Percentiles rank a stretch among this genome's conserved stretches.
Conservation (phyloP, 2,113 vertebrate species). For the Varanus salvator region DNA sequence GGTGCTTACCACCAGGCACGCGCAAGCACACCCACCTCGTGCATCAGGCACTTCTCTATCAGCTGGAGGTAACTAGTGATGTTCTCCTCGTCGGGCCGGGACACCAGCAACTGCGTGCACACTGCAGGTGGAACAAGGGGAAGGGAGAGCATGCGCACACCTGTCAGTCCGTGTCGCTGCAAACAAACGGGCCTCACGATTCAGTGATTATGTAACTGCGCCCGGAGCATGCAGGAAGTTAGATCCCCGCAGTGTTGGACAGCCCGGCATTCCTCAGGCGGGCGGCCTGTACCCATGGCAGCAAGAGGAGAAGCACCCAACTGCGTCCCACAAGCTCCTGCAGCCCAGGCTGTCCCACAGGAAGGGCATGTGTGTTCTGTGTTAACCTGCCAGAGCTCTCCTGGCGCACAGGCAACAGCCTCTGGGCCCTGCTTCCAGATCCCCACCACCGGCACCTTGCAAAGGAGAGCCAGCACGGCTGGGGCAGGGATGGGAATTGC, state of each 20-base stretch:
- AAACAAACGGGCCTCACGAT: no score
- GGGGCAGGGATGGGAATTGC: no score
- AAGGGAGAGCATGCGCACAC: neutral
- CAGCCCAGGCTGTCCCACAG: neutral
- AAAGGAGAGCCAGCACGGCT: no score
- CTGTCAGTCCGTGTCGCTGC: no score
- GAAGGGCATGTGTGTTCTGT: neutral
- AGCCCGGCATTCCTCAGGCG: neutral
- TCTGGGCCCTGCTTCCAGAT: no score
- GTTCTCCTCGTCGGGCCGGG: slow-evolving; percentile 94
- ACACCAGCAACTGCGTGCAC: slow-evolving; percentile 93
- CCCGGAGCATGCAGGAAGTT: neutral
- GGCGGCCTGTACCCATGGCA: neutral
- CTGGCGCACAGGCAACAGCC: no score
- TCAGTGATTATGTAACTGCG: neutral
- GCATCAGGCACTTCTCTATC: slow-evolving; percentile 92
- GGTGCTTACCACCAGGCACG: accelerated
- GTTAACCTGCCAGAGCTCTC: no score
- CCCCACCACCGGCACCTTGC: no score
- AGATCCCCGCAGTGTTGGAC: neutral
- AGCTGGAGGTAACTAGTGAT: slow-evolving; percentile 96
- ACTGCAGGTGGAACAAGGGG: slow-evolving; percentile 73
- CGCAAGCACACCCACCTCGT: slow-evolving; percentile 79
- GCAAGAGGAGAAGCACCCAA: neutral
- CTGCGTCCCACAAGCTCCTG: neutral